Evolutionary conservation across 1,140 invertebrate genomes (phyloP).

Genomic region (Drosophila pandora): DNA sequence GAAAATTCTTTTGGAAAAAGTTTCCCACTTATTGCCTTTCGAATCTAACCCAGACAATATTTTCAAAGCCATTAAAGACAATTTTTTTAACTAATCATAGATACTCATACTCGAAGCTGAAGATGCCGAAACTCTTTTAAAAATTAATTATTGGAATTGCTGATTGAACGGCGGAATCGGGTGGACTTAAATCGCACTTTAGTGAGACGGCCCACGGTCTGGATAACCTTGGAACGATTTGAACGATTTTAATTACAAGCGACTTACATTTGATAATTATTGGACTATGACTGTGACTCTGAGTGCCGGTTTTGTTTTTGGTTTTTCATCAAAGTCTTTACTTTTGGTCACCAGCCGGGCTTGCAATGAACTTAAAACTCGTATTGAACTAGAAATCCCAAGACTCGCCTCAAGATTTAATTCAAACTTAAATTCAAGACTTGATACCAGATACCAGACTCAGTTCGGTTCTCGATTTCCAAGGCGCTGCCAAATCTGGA

Average conservation of each 20-base stretch:
- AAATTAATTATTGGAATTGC: too few species aligned
- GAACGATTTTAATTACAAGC: constrained; percentile 62
- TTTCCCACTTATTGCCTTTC: too few species aligned
- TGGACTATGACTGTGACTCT: constrained; percentile 65
- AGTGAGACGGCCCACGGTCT: not conserved
- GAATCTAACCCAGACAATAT: too few species aligned
- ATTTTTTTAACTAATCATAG: too few species aligned
- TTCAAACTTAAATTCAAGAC: not conserved
- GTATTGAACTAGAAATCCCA: constrained; percentile 30
- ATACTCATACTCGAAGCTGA: too few species aligned
- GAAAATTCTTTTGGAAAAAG: too few species aligned
- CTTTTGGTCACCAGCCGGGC: constrained; percentile 36
- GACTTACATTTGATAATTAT: constrained; percentile 65
- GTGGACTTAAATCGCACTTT: not conserved
- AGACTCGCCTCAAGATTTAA: not conserved
- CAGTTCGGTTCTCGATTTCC: not conserved
- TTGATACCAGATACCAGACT: not conserved
- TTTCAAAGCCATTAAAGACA: too few species aligned
- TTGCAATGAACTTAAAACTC: constrained; percentile 70
- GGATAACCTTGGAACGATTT: constrained; percentile 54
- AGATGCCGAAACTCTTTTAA: too few species aligned
- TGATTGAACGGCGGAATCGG: too few species aligned
- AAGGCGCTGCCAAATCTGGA: constrained; percentile 3
- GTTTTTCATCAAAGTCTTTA: not conserved
- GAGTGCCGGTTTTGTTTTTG: not conserved